These are phyloP conservation scores for Philaethria dido DNA, from an alignment of 2,888 invertebrate species.

Conservation along the genomic window DNA sequence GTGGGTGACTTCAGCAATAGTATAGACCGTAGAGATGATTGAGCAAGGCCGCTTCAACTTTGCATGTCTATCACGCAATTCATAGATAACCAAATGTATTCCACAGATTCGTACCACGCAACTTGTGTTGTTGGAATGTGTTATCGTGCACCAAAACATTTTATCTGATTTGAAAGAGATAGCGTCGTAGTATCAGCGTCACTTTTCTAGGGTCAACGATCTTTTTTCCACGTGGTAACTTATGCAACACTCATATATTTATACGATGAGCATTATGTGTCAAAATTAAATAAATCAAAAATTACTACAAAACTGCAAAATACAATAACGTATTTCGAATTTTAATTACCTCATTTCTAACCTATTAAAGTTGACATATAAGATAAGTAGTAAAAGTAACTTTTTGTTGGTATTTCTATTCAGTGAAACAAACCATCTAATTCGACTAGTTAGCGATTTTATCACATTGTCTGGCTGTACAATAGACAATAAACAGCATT, in stretches of 20 bases:
- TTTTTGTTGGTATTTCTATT: constrained; percentile 44
- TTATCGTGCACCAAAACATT: constrained; percentile 62
- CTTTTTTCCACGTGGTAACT: constrained; percentile 69
- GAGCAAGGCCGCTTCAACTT: constrained; percentile 62
- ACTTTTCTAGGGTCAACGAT: constrained; percentile 69
- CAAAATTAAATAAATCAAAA: not conserved
- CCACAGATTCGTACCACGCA: constrained; percentile 50
- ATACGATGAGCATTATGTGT: not conserved
- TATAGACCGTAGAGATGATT: constrained; percentile 65
- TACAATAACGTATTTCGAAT: not conserved
- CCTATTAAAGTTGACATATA: not conserved
- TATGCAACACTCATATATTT: constrained; percentile 57
- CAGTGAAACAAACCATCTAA: constrained; percentile 31
- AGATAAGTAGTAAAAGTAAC: constrained; percentile 60
- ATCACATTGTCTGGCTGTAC: constrained; percentile 38
- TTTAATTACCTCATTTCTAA: not conserved
- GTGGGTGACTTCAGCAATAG: constrained; percentile 66
- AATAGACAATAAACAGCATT: constrained; percentile 30
- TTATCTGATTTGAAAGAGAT: constrained; percentile 69
- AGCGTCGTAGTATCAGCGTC: constrained; percentile 66
- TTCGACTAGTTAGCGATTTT: constrained; percentile 50
- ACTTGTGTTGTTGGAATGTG: constrained; percentile 52
- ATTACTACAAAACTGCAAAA: not conserved
- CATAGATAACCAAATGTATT: constrained; percentile 34
- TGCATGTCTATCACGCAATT: constrained; percentile 48